Conservation (phyloP, 2,888 invertebrate genomes). For the Habrosyne pyritoides region DNA sequence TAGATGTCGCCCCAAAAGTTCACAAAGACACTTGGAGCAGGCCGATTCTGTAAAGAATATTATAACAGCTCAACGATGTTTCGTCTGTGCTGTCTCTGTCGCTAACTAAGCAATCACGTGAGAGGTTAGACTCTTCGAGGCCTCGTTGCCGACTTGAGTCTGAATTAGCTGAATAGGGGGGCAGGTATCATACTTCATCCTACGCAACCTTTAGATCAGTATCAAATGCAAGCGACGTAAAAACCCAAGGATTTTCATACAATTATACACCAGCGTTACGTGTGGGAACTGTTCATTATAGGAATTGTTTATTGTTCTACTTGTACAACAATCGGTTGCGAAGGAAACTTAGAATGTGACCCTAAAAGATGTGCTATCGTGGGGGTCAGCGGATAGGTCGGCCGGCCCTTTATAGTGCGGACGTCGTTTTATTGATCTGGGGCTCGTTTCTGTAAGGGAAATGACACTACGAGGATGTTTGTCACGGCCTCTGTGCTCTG, state of each 20-base stretch:
- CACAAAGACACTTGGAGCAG: too few relatives aligned
- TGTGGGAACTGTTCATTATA: slow-evolving; percentile 61
- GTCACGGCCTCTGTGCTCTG: too few relatives aligned
- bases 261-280: slow-evolving; percentile 47
- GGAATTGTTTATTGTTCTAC: slow-evolving; percentile 69
- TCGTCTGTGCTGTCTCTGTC: too few relatives aligned
- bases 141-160: too few relatives aligned
- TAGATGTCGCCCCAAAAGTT: too few relatives aligned
- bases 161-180: too few relatives aligned
- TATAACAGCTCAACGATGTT: too few relatives aligned
- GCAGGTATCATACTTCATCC: slow-evolving; percentile 28
- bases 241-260: slow-evolving; percentile 73
- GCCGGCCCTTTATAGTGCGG: not conserved
- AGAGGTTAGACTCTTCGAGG: too few relatives aligned
- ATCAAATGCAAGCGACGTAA: slow-evolving; percentile 60
- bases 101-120: too few relatives aligned
- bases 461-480: too few relatives aligned
- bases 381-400: not conserved
- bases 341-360: slow-evolving; percentile 40
- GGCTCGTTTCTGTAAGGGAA: too few relatives aligned
- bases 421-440: not conserved
- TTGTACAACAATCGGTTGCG: slow-evolving; percentile 54
- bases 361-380: not conserved
- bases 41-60: too few relatives aligned
- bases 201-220: slow-evolving; percentile 71